These are phyloP conservation scores for Sarcophaga caerulescens DNA, from an alignment of 2,888 invertebrate genomes.

Conservation along the genomic window DNA sequence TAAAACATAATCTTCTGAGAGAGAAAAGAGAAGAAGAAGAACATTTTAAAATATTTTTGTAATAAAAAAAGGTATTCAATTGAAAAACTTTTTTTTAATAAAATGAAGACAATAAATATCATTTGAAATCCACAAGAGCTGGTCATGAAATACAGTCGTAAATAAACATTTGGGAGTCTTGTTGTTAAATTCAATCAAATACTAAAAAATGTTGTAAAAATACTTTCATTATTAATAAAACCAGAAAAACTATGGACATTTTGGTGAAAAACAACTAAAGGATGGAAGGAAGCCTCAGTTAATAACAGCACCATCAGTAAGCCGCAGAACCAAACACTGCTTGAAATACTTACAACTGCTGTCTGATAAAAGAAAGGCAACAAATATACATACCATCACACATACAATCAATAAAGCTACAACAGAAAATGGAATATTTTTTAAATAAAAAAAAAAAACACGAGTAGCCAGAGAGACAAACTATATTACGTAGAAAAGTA, in stretches of 20 bases:
- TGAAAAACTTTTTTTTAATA: background rate
- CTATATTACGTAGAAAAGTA: too few species aligned
- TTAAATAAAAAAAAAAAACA: too few species aligned
- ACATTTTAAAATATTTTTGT: background rate
- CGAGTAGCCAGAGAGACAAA: too few species aligned
- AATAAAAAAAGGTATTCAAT: background rate
- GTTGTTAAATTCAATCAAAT: constrained; percentile 29
- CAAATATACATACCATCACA: background rate
- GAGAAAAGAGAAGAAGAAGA: background rate
- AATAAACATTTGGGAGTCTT: background rate
- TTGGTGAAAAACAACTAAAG: background rate
- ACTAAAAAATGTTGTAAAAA: constrained; percentile 6
- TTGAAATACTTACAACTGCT: constrained; percentile 1
- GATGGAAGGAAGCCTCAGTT: background rate
- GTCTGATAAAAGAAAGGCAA: too few species aligned
- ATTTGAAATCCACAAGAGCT: constrained; percentile 13
- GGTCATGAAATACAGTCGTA: background rate
- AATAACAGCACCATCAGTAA: background rate
- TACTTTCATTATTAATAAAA: too few species aligned
- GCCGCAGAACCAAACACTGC: background rate
- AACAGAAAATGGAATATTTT: too few species aligned
- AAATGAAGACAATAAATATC: background rate
- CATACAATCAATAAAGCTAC: too few species aligned
- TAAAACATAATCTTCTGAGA: background rate
- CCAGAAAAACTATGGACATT: background rate